Percentiles rank a stretch among this genome's conserved stretches.
These are phyloP conservation scores for Machimus atricapillus DNA, from an alignment of 2,888 invertebrate species.

Conservation along the genomic window DNA sequence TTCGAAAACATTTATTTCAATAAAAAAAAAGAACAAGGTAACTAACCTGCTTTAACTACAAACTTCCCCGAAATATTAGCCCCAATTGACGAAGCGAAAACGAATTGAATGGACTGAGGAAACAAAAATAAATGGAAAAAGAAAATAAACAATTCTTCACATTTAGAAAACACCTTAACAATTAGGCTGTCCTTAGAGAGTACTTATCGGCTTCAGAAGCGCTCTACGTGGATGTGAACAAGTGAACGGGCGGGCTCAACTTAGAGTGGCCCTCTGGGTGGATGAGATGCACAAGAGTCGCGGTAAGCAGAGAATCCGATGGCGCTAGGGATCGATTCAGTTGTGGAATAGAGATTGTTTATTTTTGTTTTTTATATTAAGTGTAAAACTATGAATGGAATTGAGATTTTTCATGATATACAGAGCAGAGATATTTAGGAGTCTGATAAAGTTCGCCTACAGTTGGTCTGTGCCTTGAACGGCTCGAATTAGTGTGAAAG, in stretches of 20 bases:
- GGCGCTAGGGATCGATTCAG: neutral
- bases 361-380: neutral
- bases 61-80: neutral
- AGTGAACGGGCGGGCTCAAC: neutral
- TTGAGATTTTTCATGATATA: neutral
- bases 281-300: neutral
- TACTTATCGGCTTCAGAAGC: slow-evolving; percentile 17
- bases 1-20: slow-evolving; percentile 32
- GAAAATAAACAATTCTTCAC: slow-evolving; percentile 2
- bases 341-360: slow-evolving; percentile 1
- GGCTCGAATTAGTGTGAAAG: neutral
- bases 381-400: slow-evolving; percentile 24
- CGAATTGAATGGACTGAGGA: neutral
- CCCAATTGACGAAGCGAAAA: neutral
- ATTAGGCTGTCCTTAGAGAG: neutral
- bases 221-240: neutral
- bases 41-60: slow-evolving; percentile 8
- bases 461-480: neutral
- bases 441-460: neutral
- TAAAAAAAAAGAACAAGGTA: slow-evolving; percentile 33
- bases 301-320: neutral
- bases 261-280: neutral
- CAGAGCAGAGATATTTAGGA: neutral
- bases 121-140: neutral
- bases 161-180: slow-evolving; percentile 30